Evolutionary conservation across 2,113 vertebrate genomes (phyloP).

Genomic region (Capreolus pygargus): DNA sequence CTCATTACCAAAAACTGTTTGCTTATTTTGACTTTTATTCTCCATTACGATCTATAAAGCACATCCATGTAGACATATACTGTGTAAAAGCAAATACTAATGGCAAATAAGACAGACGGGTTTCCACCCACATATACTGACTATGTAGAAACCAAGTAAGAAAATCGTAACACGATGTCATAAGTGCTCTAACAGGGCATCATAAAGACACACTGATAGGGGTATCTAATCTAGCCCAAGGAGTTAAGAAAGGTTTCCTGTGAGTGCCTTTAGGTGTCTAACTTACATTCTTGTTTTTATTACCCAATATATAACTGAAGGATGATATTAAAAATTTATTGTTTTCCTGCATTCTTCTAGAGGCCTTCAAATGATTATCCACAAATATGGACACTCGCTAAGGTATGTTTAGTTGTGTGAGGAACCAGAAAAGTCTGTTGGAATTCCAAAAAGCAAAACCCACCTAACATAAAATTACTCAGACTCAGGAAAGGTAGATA

Average conservation of each 20-base stretch:
- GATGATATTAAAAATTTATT: neutral
- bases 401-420: neutral
- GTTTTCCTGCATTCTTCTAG: neutral
- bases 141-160: neutral
- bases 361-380: neutral
- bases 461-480: neutral
- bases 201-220: neutral
- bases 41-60: neutral
- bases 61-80: neutral
- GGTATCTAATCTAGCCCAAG: neutral
- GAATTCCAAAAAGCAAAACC: neutral
- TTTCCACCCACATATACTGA: neutral
- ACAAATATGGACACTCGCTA: neutral
- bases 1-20: neutral
- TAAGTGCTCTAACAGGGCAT: neutral
- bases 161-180: neutral
- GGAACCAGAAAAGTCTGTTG: neutral
- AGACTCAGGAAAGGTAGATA: neutral
- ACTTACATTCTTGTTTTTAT: constrained; percentile 5
- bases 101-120: neutral
- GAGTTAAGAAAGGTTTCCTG: neutral
- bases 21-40: neutral
- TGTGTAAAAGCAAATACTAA: neutral
- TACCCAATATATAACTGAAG: neutral
- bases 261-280: neutral